Conservation (phyloP, 2,113 vertebrate species). For the Tetrao urogallus region DNA sequence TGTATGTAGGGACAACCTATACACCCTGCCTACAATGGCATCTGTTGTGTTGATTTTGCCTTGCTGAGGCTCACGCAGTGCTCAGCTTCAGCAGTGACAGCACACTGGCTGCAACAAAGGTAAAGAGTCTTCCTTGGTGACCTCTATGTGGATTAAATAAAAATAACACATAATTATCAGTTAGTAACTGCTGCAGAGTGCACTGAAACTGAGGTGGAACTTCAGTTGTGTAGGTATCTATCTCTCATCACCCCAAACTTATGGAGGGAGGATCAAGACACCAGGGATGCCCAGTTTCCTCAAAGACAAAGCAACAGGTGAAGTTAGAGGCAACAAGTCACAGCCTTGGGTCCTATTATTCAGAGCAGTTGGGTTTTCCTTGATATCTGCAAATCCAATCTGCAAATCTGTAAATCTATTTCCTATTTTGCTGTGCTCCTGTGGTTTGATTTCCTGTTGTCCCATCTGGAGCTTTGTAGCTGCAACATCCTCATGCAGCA, state of each 20-base stretch:
- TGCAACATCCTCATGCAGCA: neutral
- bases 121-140: neutral
- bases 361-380: neutral
- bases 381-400: neutral
- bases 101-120: neutral
- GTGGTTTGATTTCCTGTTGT: slow-evolving; percentile 27
- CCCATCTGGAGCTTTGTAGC: neutral
- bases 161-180: neutral
- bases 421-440: neutral
- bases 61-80: neutral
- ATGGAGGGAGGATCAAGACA: neutral
- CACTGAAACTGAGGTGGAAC: neutral
- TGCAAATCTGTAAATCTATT: neutral
- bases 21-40: neutral
- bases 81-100: neutral
- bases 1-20: slow-evolving; percentile 19
- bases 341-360: neutral
- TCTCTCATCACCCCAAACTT: neutral
- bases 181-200: neutral
- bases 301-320: neutral
- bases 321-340: neutral
- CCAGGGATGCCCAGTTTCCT: neutral
- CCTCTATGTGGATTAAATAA: neutral
- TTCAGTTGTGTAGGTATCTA: neutral
- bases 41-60: slow-evolving; percentile 30